Base-by-base conservation (phyloP, 2,888 invertebrate species). In the Drosophila affinis region DNA sequence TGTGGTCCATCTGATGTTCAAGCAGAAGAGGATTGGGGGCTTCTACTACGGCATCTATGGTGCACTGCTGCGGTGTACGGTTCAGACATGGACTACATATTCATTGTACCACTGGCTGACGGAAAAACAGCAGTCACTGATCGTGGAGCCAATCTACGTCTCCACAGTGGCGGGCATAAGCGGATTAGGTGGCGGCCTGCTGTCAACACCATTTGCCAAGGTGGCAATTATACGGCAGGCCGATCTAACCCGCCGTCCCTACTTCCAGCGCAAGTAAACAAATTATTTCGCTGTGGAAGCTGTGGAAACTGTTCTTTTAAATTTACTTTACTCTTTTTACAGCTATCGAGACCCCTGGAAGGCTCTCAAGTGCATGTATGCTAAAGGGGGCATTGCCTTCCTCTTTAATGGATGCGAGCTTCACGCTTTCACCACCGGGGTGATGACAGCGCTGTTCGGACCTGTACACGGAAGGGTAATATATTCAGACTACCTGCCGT, bases 191-290 rank as follows among this genome's bases (percentile, higher is more conserved):
- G 24, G 58, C 32, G 75, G 73, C 1, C 12, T 74, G 0, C 1
- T 68, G 1, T 18, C 74, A 5, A 73, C 73, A 9, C 73, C 73
- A 2, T 63, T 75, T 2, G 76, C 62, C 21, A 76, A 76, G 12
- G 44, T 62, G 5, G 48, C 72, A n/a, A 24, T 72, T 10, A 49
- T 72, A 0, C 57, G 72, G 10, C 76, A 72, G 27, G 45, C 72
- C 3, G 76, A 75, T 53, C 39, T 75, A 9, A 59, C 76, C 9
- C 71, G 71, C 0, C 3, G 4, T 0, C 4, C 46, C 3, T 59
- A n/a, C 12, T 4, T n/a, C 0, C 60, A 60, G 9, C 75, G 72
- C 65, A 71, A 76, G 75, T 76, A 76, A 32, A 24, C 14, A 17
- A n/a, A 12, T 51, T n/a, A n/a, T n/a, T n/a, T n/a, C n/a, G n/a